Base-by-base conservation (phyloP, 2,888 invertebrate genomes). In the Sarcophaga rosellei region DNA sequence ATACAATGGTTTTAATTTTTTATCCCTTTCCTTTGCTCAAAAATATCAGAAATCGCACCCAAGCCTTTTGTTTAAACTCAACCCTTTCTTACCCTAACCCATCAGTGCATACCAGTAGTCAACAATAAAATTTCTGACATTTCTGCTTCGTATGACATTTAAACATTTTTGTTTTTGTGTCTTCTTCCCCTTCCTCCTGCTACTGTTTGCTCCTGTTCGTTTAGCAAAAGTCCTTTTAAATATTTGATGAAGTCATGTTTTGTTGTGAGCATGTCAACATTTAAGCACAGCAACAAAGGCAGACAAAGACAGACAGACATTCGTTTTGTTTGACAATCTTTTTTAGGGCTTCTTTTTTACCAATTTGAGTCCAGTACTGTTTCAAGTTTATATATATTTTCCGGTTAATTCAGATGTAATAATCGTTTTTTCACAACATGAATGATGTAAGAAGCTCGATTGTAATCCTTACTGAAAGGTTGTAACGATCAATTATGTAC, bases 181-280 rank as follows among this genome's bases (percentile, higher is more conserved):
- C 2, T 35, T 10, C 35, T 10, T 35, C 10, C 35, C 35, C 3
- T 35, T 35, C 1, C 35, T 35, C 10, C 8, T 35, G 35, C 35
- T 10, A 1, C 35, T 35, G 6, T 6, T 35, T 0, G 35, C 35
- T 35, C 35, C 2, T 10, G 8, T 10, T 10, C 8, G 35, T 35
- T 35, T 35, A 35, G 35, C 35, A 12, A 47, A 23, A 47, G 12
- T 20, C 35, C 44, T 47, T 68, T 68, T 77, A 59, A 77, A 77
- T 77, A 77, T 77, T 77, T 77, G 45, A 77, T 77, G 59, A 77
- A 61, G 66, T 59, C 59, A 68, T 66, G 68, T 57, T 77, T 61
- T 23, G 35, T 35, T 35, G 35, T 47, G 47, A 77, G 20, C n/a
- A 61, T 68, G 68, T 21, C 76, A 20, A 57, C 44, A 59, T 57